Percentiles rank a stretch among this genome's conserved stretches.
Evolutionary conservation across 2,113 vertebrate species (phyloP).

Genomic region (Alligator sinensis): DNA sequence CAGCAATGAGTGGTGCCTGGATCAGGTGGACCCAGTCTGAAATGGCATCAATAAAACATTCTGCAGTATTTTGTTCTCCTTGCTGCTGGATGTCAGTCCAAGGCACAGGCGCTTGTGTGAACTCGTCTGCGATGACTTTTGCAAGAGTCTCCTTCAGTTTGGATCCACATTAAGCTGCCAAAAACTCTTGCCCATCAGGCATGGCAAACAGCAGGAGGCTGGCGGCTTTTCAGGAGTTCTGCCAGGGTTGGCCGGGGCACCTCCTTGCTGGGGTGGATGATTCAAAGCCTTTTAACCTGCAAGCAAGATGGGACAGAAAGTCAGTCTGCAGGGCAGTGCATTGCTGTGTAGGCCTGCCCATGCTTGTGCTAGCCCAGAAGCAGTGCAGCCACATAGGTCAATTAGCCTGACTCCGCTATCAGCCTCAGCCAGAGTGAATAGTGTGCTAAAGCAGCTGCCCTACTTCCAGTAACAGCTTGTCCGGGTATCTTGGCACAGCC

Average conservation of each 20-base stretch:
- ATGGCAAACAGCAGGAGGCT: neutral
- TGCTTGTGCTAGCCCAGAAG: too few species aligned
- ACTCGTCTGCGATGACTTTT: slow-evolving; percentile 9
- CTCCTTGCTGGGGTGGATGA: too few species aligned
- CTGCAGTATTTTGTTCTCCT: neutral
- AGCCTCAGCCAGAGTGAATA: too few species aligned
- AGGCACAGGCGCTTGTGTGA: rapidly evolving
- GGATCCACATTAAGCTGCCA: neutral
- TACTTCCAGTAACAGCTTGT: too few species aligned
- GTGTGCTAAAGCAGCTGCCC: too few species aligned
- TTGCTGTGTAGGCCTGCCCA: too few species aligned
- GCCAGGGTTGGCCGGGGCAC: neutral
- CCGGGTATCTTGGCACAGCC: too few species aligned
- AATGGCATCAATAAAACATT: neutral
- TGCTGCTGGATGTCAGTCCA: rapidly evolving
- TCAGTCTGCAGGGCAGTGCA: too few species aligned
- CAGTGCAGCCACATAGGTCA: too few species aligned
- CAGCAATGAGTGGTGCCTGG: neutral
- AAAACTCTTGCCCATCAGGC: neutral
- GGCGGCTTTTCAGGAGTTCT: neutral
- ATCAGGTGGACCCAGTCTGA: neutral
- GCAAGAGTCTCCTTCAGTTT: neutral
- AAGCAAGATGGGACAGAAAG: neutral
- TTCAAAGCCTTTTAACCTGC: neutral
- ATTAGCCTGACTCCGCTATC: too few species aligned